Evolutionary conservation across 2,888 invertebrate genomes (phyloP).

Genomic region (Oxycera nigricornis): DNA sequence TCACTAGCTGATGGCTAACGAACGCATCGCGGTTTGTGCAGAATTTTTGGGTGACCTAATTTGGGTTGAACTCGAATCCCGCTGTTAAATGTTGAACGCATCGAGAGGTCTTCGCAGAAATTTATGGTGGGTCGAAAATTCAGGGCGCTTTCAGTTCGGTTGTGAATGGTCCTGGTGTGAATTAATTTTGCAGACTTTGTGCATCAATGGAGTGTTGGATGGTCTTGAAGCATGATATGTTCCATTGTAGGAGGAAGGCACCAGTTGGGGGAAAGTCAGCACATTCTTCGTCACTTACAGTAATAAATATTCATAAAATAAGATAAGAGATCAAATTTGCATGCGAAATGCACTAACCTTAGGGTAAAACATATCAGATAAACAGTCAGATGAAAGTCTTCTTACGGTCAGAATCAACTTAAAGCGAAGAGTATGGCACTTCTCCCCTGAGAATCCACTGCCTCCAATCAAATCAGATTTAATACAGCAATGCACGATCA

Average conservation of each 20-base stretch:
- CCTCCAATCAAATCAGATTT: neutral
- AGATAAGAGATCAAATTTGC: too few species aligned
- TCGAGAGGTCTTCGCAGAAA: neutral
- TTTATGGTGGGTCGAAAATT: slow-evolving; percentile 11
- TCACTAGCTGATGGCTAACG: neutral
- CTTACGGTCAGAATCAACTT: too few species aligned
- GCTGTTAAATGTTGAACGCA: neutral
- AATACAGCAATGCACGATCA: neutral
- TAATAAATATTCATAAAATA: too few species aligned
- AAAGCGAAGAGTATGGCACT: too few species aligned
- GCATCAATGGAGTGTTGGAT: neutral
- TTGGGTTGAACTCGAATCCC: neutral
- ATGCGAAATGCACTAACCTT: too few species aligned
- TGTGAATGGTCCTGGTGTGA: slow-evolving; percentile 18
- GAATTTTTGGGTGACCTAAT: slow-evolving; percentile 32
- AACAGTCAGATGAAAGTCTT: too few species aligned
- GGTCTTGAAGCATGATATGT: too few species aligned
- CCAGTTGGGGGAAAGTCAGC: too few species aligned
- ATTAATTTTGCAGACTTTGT: slow-evolving; percentile 9
- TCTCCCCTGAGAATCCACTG: neutral
- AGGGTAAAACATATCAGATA: too few species aligned
- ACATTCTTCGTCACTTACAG: too few species aligned
- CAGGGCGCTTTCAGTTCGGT: neutral
- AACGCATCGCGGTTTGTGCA: too few species aligned
- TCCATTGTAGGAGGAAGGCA: too few species aligned